Evolutionary conservation across 2,888 invertebrate species (phyloP).

Genomic region (Dasypolia templi): DNA sequence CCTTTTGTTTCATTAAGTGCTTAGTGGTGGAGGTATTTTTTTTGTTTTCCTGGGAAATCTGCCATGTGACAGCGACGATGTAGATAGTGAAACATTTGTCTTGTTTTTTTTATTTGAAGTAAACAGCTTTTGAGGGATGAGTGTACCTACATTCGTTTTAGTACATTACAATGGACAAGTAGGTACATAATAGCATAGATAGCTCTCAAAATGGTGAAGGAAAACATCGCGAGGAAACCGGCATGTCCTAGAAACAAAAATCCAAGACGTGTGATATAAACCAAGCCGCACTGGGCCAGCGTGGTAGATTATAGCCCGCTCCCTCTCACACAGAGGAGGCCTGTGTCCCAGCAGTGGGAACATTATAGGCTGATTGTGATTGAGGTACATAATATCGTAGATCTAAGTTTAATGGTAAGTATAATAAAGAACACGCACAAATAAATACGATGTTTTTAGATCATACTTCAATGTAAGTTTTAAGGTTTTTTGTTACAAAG

Average conservation of each 20-base stretch:
- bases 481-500: neutral
- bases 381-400: too few species aligned
- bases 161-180: neutral
- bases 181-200: neutral
- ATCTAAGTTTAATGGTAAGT: too few species aligned
- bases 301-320: too few species aligned
- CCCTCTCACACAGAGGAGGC: too few species aligned
- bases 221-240: too few species aligned
- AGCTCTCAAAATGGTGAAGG: too few species aligned
- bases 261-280: too few species aligned
- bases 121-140: conserved; percentile 21
- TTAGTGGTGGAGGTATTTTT: conserved; percentile 65
- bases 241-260: too few species aligned
- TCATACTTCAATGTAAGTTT: neutral
- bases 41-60: conserved; percentile 70
- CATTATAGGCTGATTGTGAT: too few species aligned
- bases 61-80: conserved; percentile 65
- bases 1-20: conserved; percentile 83
- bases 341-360: too few species aligned
- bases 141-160: conserved; percentile 1
- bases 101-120: conserved; percentile 42
- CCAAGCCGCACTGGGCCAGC: too few species aligned
- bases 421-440: neutral
- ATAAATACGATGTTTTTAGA: neutral
- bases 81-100: conserved; percentile 63